Evolutionary conservation across 2,797 vertebrate genomes (phyloP), one percentile per base, ranked within the genome.

Genomic region (Acipenser transmontanus): DNA sequence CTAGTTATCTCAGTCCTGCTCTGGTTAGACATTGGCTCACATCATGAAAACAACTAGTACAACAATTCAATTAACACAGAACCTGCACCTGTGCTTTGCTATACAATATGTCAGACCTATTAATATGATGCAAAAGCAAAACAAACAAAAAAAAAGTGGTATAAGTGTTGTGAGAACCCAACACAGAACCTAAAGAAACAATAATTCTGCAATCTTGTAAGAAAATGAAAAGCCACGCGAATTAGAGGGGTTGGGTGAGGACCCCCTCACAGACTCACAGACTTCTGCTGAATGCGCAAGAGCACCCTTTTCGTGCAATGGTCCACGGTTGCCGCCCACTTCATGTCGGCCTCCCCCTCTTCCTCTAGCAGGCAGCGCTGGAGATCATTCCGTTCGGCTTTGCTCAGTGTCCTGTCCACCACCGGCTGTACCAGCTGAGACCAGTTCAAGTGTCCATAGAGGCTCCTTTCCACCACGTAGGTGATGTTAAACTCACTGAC

Each of bases 261-360:
- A 70, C 71, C 71, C 47, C 50, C 67, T 79, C 72, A 79, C 88
- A 66, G 81, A 99, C 97, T 99, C 95, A 99, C 97, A 91, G 97
- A 98, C 95, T 98, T 99, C 88, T 98, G 97, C 86, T 98, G 96
- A 91, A 99, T 96, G 93, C 95, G 93, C 79, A 98, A 93, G 82
- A 98, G 95, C 88, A 99, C 95, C 67, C 96, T 89, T 87, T 96
- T 97, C 91, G 97, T 98, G 91, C 96, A 99, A 82, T 94, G 96
- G 88, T 99, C 96, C 81, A 98, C 92, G 68, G 94, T 95, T 80
- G 93, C 89, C 69, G 94, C 94, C 93, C 92, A 98, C 87, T 93
- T 96, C 88, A 89, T 93, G 89, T 94, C 91, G 61, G 87, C 92
- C 75, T 92, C 93, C 71, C 92, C 91, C 73, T 95, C 95, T 72